Percentiles rank a stretch among this genome's conserved stretches.
Evolutionary conservation across 1,140 invertebrate genomes (phyloP).

Genomic region (Patella vulgata): DNA sequence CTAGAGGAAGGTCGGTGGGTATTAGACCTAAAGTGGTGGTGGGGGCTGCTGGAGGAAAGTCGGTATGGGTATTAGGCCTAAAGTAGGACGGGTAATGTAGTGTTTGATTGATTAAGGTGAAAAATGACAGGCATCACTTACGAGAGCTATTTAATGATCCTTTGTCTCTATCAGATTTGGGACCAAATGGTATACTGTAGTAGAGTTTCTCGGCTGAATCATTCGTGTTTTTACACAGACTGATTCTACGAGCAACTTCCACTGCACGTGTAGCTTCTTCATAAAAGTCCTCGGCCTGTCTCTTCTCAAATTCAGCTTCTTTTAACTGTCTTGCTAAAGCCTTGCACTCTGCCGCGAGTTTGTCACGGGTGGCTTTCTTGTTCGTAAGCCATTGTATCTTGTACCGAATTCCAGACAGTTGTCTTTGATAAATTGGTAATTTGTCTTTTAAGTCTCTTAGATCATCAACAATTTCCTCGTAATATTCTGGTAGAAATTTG

Average conservation of each 20-base stretch:
- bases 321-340: conserved; percentile 23
- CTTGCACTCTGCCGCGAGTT: conserved; percentile 25
- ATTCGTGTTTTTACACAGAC: conserved; percentile 42
- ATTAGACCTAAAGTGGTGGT: too few relatives aligned
- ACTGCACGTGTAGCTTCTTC: conserved; percentile 35
- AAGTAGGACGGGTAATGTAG: too few relatives aligned
- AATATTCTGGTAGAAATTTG: conserved; percentile 21
- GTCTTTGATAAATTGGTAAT: conserved; percentile 30
- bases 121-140: too few relatives aligned
- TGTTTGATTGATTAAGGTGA: too few relatives aligned
- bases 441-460: conserved; percentile 37
- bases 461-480: conserved; percentile 39
- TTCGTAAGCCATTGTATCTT: conserved; percentile 43
- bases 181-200: conserved; percentile 41
- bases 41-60: too few relatives aligned
- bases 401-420: conserved; percentile 28
- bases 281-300: conserved; percentile 28
- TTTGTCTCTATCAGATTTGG: conserved; percentile 27
- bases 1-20: too few relatives aligned
- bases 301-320: conserved; percentile 22
- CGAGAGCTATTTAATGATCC: conserved; percentile 12
- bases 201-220: conserved; percentile 49
- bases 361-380: conserved; percentile 21
- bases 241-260: conserved; percentile 38
- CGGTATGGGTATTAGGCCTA: too few relatives aligned